Conservation (phyloP, 1,140 invertebrate species). For the Lithobius niger region DNA sequence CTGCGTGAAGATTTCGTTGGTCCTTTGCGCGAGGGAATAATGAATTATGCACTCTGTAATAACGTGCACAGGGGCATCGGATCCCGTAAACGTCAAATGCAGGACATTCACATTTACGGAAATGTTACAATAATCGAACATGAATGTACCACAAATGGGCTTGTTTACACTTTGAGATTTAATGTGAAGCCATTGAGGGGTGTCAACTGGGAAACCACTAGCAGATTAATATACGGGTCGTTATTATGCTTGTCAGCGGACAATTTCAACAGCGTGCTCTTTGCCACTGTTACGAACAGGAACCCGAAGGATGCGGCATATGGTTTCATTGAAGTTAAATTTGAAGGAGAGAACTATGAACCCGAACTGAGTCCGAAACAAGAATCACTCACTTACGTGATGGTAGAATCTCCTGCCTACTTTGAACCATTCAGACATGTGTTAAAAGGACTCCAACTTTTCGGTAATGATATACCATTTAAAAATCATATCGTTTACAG, state of each 20-base stretch:
- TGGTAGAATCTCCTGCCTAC: slow-evolving; percentile 37
- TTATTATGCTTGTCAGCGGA: slow-evolving; percentile 53
- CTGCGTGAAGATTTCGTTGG: slow-evolving; percentile 37
- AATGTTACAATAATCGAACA: neutral
- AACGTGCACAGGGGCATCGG: neutral
- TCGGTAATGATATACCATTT: slow-evolving; percentile 31
- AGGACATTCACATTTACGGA: neutral
- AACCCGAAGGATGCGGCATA: slow-evolving; percentile 31
- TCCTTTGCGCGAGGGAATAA: slow-evolving; percentile 33
- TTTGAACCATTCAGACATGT: slow-evolving; percentile 38
- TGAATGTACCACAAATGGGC: neutral
- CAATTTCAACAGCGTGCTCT: slow-evolving; percentile 48
- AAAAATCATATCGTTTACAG: slow-evolving; percentile 22
- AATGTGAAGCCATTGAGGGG: slow-evolving; percentile 17
- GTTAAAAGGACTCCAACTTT: slow-evolving; percentile 28
- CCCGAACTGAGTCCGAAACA: neutral
- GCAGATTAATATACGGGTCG: slow-evolving; percentile 52
- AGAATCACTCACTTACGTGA: slow-evolving; percentile 17
- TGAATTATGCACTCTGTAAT: slow-evolving; percentile 19
- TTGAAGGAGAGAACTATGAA: slow-evolving; percentile 28
- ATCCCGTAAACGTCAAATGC: neutral
- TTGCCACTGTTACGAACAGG: slow-evolving; percentile 48
- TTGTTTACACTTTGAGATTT: slow-evolving; percentile 24
- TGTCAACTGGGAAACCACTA: slow-evolving; percentile 31
- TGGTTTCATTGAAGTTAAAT: slow-evolving; percentile 38